Percentiles rank a stretch among this genome's conserved stretches.
Evolutionary conservation across 2,797 vertebrate species (phyloP).

Genomic region (Pangasius larnaudii): DNA sequence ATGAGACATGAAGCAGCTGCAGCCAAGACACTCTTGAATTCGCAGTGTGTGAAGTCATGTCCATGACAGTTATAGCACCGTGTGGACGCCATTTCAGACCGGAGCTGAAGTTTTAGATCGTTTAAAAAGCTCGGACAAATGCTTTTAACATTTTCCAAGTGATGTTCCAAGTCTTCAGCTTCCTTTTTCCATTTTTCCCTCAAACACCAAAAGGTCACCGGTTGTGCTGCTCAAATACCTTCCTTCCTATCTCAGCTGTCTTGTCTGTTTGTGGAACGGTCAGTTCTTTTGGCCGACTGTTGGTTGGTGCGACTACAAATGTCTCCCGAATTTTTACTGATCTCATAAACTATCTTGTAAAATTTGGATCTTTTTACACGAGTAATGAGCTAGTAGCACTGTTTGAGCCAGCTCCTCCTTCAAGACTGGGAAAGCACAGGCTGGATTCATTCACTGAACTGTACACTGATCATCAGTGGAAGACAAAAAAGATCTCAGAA

Average conservation of each 20-base stretch:
- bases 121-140: conserved; percentile 60
- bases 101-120: conserved; percentile 39
- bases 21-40: conserved; percentile 73
- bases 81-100: conserved; percentile 47
- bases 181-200: conserved; percentile 26
- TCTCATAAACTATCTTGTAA: conserved; percentile 46
- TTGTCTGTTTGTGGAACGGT: conserved; percentile 36
- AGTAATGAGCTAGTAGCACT: conserved; percentile 13
- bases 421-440: conserved; percentile 32
- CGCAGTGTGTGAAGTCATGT: conserved; percentile 77
- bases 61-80: conserved; percentile 60
- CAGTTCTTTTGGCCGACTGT: conserved; percentile 29
- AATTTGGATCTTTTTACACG: conserved; percentile 21
- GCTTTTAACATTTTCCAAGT: conserved; percentile 69
- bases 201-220: conserved; percentile 51
- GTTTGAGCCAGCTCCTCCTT: conserved; percentile 41
- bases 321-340: conserved; percentile 6
- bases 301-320: background rate
- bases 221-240: conserved; percentile 45
- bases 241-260: conserved; percentile 42
- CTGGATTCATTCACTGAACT: conserved; percentile 11
- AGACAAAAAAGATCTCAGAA: conserved; percentile 7
- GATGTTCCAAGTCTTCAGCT: conserved; percentile 63
- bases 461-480: background rate
- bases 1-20: conserved; percentile 71